Evolutionary conservation across 2,113 vertebrate genomes (phyloP), one percentile per base, ranked within the genome.

Genomic region (Aythya baeri): DNA sequence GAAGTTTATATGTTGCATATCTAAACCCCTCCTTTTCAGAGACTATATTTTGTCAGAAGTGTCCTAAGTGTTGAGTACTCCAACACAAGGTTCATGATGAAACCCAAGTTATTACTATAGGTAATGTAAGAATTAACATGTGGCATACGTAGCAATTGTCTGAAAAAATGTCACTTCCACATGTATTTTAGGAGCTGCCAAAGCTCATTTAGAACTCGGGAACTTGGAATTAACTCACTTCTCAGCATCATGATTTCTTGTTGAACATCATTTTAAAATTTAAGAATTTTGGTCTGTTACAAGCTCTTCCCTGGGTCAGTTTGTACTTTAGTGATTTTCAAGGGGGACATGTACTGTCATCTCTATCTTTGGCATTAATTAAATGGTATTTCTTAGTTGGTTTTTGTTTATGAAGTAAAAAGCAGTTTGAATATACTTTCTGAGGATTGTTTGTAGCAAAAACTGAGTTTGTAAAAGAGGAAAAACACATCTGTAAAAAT

Each of bases 131-230:
- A 79, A 50, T 54, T 71, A n/a, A 43, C 9, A 13, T 41, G 13
- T 52, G 27, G 3, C 26, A 43, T 44, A 58, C 0, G 0, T 21
- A 71, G 14, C 8, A 7, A 13, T 44, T 58, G 22, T 52, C 34
- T 44, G 22, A 52, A 0, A 4, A 0, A 4, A 62, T 23, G 15
- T 49, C 6, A 1, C 18, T 57, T 82, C 20, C 63, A 57, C 9
- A 27, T 11, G 16, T 26, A 43, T 57, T 63, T 75, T 13, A 86
- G 31, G 46, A 68, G 11, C 13, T 68, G n/a, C 34, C 13, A 74
- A 11, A 62, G 6, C 17, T 70, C 17, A 9, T 43, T 13, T 36
- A 41, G 27, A 62, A 62, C 7, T 43, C 34, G 8, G 20, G 9
- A 62, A 62, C 7, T 43, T 41, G 8, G 20, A 7, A 6, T 58